Evolutionary conservation across 2,797 vertebrate genomes (phyloP).

Genomic region (Chelmon rostratus): DNA sequence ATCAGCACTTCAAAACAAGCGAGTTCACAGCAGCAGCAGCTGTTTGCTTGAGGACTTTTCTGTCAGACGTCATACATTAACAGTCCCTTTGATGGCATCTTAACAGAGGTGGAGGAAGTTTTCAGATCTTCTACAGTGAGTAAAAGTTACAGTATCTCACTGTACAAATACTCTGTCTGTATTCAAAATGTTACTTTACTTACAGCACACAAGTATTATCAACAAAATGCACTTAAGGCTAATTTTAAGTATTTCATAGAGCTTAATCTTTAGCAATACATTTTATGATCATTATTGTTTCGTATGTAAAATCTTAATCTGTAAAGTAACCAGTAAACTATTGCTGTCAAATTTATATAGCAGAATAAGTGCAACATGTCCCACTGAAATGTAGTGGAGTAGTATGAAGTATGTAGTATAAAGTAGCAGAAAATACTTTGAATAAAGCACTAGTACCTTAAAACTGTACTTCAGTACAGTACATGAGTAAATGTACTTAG

Average conservation of each 20-base stretch:
- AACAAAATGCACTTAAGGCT: not conserved
- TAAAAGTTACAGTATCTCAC: not conserved
- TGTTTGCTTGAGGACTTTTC: constrained; percentile 12
- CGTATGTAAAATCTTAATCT: not conserved
- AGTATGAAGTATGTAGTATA: no score
- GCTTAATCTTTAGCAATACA: not conserved
- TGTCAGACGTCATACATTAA: not conserved
- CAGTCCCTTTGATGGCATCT: not conserved
- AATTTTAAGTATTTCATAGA: not conserved
- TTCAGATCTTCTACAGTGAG: not conserved
- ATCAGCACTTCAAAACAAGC: not conserved
- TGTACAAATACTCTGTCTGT: not conserved
- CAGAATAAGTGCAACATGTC: not conserved
- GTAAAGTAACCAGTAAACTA: not conserved
- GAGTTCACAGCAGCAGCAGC: not conserved
- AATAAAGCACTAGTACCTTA: not conserved
- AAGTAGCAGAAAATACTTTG: not conserved
- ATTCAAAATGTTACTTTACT: no score
- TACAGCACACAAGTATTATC: no score
- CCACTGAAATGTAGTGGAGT: not conserved
- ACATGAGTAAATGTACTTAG: not conserved
- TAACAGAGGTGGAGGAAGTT: not conserved
- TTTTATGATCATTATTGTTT: not conserved
- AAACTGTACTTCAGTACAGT: not conserved
- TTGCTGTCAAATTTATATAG: not conserved